Percentiles rank a stretch among this genome's conserved stretches.
Evolutionary conservation across 2,888 invertebrate species (phyloP).

Genomic region (Agrochola lychnidis): DNA sequence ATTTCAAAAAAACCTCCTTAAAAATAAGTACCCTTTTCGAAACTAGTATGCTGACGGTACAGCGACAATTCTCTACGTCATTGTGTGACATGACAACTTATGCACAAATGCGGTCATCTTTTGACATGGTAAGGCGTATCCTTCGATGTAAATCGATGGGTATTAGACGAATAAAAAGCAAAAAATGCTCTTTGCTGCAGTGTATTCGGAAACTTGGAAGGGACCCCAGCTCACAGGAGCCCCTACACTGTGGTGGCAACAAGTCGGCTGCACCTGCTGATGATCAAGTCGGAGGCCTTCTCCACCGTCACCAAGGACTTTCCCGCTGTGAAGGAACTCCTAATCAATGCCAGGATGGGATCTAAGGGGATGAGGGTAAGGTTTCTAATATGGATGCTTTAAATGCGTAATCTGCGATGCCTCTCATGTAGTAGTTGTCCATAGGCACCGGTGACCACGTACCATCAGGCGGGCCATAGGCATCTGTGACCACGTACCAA

Average conservation of each 20-base stretch:
- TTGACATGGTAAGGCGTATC: too few relatives aligned
- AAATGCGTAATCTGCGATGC: not conserved
- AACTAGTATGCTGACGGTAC: too few relatives aligned
- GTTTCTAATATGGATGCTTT: too few relatives aligned
- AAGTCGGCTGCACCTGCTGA: slow-evolving; percentile 77
- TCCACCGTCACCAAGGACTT: slow-evolving; percentile 80
- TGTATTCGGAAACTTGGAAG: slow-evolving; percentile 82
- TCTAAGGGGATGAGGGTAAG: slow-evolving; percentile 50
- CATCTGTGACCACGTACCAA: too few relatives aligned
- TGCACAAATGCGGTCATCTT: too few relatives aligned
- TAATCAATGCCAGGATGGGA: slow-evolving; percentile 65
- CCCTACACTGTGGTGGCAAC: slow-evolving; percentile 72
- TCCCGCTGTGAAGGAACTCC: slow-evolving; percentile 70
- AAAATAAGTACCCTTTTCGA: too few relatives aligned
- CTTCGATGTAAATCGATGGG: too few relatives aligned
- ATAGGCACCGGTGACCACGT: not conserved
- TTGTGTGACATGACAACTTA: too few relatives aligned
- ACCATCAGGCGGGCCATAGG: not conserved
- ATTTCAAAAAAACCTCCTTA: too few relatives aligned
- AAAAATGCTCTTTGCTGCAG: slow-evolving; percentile 47
- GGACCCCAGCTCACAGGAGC: slow-evolving; percentile 67
- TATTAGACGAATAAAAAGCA: not conserved
- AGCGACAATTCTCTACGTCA: too few relatives aligned
- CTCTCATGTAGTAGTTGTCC: too few relatives aligned
- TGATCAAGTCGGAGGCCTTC: slow-evolving; percentile 78